These are phyloP conservation scores for Resseliella maxima DNA, from an alignment of 2,888 invertebrate species.

Conservation along the genomic window DNA sequence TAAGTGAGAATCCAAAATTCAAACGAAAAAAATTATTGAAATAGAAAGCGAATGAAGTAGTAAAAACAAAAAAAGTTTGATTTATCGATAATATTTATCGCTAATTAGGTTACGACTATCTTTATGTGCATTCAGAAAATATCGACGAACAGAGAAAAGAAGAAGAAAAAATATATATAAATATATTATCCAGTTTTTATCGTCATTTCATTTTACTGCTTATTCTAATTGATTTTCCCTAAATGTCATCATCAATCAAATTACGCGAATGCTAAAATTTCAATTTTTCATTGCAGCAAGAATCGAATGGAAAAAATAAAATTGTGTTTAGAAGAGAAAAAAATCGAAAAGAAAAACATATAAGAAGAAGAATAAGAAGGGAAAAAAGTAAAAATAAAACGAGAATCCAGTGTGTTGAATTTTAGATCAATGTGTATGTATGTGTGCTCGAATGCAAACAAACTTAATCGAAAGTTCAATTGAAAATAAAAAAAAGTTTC, in stretches of 20 bases:
- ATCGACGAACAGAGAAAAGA: background rate
- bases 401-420: background rate
- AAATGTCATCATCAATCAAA: background rate
- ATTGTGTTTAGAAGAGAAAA: too few relatives aligned
- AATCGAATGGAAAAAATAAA: too few relatives aligned
- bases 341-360: background rate
- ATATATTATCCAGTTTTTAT: background rate
- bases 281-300: background rate
- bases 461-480: constrained; percentile 48
- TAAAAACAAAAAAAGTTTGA: background rate
- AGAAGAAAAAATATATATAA: background rate
- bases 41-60: background rate
- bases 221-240: background rate
- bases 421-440: background rate
- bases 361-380: background rate
- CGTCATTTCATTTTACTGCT: constrained; percentile 27
- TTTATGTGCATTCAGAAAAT: background rate
- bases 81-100: constrained; percentile 54
- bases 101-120: constrained; percentile 11
- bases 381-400: background rate
- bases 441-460: constrained; percentile 32
- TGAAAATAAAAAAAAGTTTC: constrained; percentile 56
- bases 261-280: background rate
- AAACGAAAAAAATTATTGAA: background rate
- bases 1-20: constrained; percentile 10